Evolutionary conservation across 2,888 invertebrate species (phyloP).

Genomic region (Asteroscopus sphinx): DNA sequence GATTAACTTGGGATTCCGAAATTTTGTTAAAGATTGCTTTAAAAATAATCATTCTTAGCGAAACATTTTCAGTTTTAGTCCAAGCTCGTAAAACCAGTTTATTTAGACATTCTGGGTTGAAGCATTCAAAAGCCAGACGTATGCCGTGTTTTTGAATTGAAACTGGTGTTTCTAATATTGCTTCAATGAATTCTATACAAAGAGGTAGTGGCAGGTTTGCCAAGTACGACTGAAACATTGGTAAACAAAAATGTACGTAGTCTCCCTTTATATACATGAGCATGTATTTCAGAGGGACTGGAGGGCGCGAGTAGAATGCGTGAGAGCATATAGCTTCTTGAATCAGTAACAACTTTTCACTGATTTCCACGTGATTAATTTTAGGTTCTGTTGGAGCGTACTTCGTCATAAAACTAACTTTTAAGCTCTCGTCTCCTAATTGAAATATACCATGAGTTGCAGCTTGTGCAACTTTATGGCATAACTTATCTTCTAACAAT

Average conservation of each 20-base stretch:
- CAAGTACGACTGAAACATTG: constrained; percentile 67
- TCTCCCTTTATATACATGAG: constrained; percentile 70
- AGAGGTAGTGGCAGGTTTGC: constrained; percentile 64
- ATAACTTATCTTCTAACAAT: constrained; percentile 28
- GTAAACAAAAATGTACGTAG: constrained; percentile 68
- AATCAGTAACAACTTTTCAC: constrained; percentile 50
- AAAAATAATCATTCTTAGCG: constrained; percentile 68
- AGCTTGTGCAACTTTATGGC: constrained; percentile 18
- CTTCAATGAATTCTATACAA: constrained; percentile 64
- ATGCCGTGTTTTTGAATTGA: constrained; percentile 75
- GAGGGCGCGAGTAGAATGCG: constrained; percentile 67
- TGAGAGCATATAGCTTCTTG: constrained; percentile 72
- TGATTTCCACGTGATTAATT: constrained; percentile 59
- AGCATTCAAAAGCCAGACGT: constrained; percentile 71
- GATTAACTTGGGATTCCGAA: constrained; percentile 35
- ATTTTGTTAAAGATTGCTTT: constrained; percentile 64
- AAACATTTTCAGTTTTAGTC: constrained; percentile 70
- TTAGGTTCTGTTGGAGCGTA: constrained; percentile 61
- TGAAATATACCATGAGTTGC: constrained; percentile 65
- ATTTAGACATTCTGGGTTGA: constrained; percentile 62
- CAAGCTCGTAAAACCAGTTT: constrained; percentile 62
- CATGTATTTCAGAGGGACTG: constrained; percentile 63
- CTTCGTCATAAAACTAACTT: constrained; percentile 63
- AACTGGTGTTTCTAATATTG: constrained; percentile 66
- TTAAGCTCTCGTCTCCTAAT: constrained; percentile 60